These are phyloP conservation scores for Lepidothrix coronata DNA, from an alignment of 2,113 vertebrate species.

Conservation along the genomic window DNA sequence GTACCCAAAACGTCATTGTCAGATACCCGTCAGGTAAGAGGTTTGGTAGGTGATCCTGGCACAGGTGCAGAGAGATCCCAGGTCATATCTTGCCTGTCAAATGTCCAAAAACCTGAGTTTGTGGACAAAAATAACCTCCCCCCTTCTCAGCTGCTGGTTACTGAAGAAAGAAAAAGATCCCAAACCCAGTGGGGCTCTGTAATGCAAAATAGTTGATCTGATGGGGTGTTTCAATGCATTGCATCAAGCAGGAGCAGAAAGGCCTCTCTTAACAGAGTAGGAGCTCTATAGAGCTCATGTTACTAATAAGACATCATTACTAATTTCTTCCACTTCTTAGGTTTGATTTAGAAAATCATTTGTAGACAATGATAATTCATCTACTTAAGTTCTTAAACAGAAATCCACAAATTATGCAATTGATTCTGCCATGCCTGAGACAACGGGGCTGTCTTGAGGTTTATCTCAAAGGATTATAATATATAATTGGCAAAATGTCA, in stretches of 20 bases:
- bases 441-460: neutral
- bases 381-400: constrained; percentile 26
- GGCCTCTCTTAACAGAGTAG: neutral
- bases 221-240: neutral
- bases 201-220: neutral
- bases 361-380: constrained; percentile 14
- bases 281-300: neutral
- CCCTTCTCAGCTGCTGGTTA: neutral
- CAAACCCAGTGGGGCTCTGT: neutral
- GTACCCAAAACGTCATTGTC: neutral
- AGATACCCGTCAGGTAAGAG: neutral
- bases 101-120: neutral
- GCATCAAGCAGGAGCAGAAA: neutral
- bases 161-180: neutral
- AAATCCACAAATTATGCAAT: constrained; percentile 34
- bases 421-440: constrained; percentile 9
- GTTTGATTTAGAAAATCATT: constrained; percentile 18
- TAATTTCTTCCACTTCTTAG: constrained; percentile 27
- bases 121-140: neutral
- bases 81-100: neutral
- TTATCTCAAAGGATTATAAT: constrained; percentile 25
- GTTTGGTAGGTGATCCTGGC: neutral
- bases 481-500: constrained; percentile 33
- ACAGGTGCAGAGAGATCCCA: neutral
- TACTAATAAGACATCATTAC: neutral